These are phyloP conservation scores for Athene cunicularia DNA, from an alignment of 2,113 vertebrate species.

Conservation along the genomic window DNA sequence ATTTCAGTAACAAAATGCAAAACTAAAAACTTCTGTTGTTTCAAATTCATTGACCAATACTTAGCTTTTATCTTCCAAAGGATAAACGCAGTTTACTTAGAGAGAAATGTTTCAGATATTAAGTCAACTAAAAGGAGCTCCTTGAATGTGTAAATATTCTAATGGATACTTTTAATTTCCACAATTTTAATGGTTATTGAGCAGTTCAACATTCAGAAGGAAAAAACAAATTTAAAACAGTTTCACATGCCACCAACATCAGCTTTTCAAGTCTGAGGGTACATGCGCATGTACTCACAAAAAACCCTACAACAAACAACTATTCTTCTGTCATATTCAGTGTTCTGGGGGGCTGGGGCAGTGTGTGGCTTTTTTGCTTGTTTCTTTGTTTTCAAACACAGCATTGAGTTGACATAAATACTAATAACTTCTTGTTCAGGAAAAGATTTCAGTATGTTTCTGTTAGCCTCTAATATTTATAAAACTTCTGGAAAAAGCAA, in stretches of 20 bases:
- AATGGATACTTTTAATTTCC: background rate
- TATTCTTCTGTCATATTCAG: background rate
- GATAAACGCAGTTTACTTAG: background rate
- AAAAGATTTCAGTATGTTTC: background rate
- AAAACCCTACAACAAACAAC: background rate
- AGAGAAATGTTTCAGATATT: background rate
- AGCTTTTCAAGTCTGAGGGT: background rate
- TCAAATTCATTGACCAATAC: constrained; percentile 23
- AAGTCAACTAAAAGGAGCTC: background rate
- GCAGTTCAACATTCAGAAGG: background rate
- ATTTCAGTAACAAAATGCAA: constrained; percentile 47
- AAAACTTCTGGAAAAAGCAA: background rate
- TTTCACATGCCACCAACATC: background rate
- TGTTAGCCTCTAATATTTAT: background rate
- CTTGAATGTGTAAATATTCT: background rate
- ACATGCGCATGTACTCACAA: background rate
- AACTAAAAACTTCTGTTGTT: constrained; percentile 3
- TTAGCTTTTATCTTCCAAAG: background rate
- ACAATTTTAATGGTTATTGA: background rate
- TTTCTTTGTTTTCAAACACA: background rate
- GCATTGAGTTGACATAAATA: background rate
- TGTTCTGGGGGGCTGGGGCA: background rate
- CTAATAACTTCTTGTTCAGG: background rate
- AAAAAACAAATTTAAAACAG: background rate
- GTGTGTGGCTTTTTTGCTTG: background rate